phyloP scores from a whole-genome alignment of 2,888 invertebrate species.

The Athripsodes cinereus region DNA sequence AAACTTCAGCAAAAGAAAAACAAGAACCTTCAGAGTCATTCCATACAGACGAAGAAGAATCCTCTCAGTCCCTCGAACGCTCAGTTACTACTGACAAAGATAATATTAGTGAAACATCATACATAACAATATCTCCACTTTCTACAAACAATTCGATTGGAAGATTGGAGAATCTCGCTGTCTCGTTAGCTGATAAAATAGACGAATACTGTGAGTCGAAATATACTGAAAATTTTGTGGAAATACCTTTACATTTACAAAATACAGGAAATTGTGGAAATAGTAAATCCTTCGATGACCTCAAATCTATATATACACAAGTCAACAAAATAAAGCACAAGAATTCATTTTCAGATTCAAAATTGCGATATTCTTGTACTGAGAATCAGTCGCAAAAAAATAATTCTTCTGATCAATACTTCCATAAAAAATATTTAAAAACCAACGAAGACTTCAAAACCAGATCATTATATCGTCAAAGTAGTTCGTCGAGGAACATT shows the following conservation, averaged over 20 bases:
- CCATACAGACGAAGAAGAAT: conserved; percentile 39
- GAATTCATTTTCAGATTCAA: conserved; percentile 44
- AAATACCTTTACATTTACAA: conserved; percentile 34
- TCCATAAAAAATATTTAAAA: background rate
- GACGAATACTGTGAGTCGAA: conserved; percentile 50
- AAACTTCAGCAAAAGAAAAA: background rate
- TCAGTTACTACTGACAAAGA: conserved; percentile 33
- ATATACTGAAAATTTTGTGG: conserved; percentile 39
- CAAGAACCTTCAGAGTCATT: conserved; percentile 33
- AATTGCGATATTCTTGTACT: conserved; percentile 30
- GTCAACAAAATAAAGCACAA: conserved; percentile 51
- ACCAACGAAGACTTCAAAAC: conserved; percentile 36
- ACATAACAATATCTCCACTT: conserved; percentile 48
- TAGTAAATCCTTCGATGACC: conserved; percentile 37
- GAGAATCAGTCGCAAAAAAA: background rate
- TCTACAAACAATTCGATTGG: conserved; percentile 43
- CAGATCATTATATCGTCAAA: conserved; percentile 35
- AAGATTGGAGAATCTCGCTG: conserved; percentile 47
- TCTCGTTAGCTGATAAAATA: conserved; percentile 49
- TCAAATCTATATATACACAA: conserved; percentile 40
- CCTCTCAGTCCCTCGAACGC: conserved; percentile 36
- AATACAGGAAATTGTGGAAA: conserved; percentile 26
- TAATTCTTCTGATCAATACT: background rate
- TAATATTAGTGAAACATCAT: conserved; percentile 43
- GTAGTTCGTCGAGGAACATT: conserved; percentile 44